Percentiles rank a stretch among this genome's conserved stretches.
These are phyloP conservation scores for Xyrichtys novacula DNA, from an alignment of 2,797 vertebrate species.

Conservation along the genomic window DNA sequence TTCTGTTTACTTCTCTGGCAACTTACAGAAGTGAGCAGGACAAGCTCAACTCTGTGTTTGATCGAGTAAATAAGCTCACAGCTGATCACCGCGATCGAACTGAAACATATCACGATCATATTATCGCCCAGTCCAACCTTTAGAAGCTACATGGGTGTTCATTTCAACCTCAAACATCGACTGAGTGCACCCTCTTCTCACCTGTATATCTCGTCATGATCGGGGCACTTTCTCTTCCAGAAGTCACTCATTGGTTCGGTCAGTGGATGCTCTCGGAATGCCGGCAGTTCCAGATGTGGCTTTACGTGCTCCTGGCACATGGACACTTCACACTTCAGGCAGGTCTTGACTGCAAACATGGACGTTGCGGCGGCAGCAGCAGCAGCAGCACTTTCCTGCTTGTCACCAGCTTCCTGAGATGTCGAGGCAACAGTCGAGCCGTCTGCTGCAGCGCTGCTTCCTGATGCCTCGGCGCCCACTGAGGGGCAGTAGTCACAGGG, in stretches of 20 bases:
- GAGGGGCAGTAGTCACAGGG: constrained; percentile 79
- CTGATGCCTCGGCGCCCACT: not conserved
- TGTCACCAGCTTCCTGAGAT: constrained; percentile 21
- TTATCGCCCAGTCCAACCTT: too few species aligned
- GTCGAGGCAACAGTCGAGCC: not conserved
- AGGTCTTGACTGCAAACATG: constrained; percentile 72
- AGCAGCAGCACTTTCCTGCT: not conserved
- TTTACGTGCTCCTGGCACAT: constrained; percentile 84
- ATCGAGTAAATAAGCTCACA: too few species aligned
- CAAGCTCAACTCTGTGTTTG: too few species aligned
- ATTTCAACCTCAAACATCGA: too few species aligned
- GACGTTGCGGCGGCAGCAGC: not conserved
- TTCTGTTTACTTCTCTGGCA: too few species aligned
- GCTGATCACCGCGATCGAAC: too few species aligned
- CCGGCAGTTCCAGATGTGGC: constrained; percentile 83
- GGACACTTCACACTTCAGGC: constrained; percentile 84
- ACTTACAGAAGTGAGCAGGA: too few species aligned
- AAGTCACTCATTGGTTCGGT: constrained; percentile 80
- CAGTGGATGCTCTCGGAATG: constrained; percentile 83
- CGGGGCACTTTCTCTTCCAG: constrained; percentile 80
- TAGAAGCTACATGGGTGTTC: too few species aligned
- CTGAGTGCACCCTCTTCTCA: constrained; percentile 15
- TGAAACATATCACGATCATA: too few species aligned
- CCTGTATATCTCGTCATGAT: constrained; percentile 83
- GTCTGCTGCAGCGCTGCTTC: fast-evolving